Conservation (phyloP, 2,888 invertebrate genomes). For the Portevinia maculata region DNA sequence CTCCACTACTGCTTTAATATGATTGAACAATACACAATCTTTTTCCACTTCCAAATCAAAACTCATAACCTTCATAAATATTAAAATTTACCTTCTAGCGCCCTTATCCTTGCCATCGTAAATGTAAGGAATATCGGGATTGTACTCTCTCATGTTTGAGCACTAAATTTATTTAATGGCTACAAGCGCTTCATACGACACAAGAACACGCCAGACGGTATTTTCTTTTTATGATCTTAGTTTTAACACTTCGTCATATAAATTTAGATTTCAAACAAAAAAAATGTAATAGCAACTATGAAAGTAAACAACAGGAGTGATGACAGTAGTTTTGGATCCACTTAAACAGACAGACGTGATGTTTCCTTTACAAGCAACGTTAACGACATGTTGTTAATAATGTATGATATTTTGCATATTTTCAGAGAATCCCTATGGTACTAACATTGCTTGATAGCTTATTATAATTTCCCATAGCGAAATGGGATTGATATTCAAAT, state of each 20-base stretch:
- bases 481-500: too few species aligned
- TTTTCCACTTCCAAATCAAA: too few species aligned
- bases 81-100: not conserved
- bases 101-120: not conserved
- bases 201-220: not conserved
- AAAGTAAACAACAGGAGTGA: not conserved
- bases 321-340: not conserved
- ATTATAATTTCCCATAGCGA: too few species aligned
- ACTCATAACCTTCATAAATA: not conserved
- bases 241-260: constrained; percentile 2
- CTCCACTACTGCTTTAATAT: too few species aligned
- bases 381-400: too few species aligned
- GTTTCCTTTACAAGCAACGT: not conserved
- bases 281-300: not conserved
- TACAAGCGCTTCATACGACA: not conserved
- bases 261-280: not conserved
- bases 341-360: not conserved
- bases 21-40: too few species aligned
- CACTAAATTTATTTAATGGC: not conserved
- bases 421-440: too few species aligned
- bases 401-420: too few species aligned
- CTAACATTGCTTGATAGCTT: too few species aligned
- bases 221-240: not conserved
- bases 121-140: not conserved
- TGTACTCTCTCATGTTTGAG: not conserved